Conservation (phyloP, 2,113 vertebrate species). For the Dipodomys merriami region DNA sequence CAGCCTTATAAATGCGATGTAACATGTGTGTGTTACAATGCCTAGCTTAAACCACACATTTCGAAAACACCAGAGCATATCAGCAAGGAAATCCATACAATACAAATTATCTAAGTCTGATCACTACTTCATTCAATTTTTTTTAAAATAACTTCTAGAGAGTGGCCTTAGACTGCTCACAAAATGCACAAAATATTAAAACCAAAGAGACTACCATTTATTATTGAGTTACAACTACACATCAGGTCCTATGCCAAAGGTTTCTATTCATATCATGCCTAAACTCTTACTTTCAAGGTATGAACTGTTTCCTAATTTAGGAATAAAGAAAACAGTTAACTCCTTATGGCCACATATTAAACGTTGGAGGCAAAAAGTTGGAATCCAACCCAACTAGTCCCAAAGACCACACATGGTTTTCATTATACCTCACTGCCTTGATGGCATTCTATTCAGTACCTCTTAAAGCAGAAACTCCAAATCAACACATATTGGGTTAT, state of each 20-base stretch:
- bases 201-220: background rate
- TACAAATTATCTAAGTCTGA: background rate
- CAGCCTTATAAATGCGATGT: too few species aligned
- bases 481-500: background rate
- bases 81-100: background rate
- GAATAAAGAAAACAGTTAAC: conserved; percentile 26
- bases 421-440: background rate
- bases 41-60: background rate
- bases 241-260: background rate
- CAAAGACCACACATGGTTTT: conserved; percentile 17
- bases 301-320: background rate
- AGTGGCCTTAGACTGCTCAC: conserved; percentile 12
- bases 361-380: background rate
- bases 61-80: background rate
- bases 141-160: conserved; percentile 14
- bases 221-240: background rate
- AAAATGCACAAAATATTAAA: conserved; percentile 43
- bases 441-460: background rate
- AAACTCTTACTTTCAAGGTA: background rate
- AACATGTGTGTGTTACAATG: background rate
- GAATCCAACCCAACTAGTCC: background rate
- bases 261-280: background rate
- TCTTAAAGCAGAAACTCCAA: background rate
- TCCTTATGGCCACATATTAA: background rate
- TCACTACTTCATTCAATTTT: background rate